Conservation (phyloP, 2,888 invertebrate genomes). For the Andrena hattorfiana region DNA sequence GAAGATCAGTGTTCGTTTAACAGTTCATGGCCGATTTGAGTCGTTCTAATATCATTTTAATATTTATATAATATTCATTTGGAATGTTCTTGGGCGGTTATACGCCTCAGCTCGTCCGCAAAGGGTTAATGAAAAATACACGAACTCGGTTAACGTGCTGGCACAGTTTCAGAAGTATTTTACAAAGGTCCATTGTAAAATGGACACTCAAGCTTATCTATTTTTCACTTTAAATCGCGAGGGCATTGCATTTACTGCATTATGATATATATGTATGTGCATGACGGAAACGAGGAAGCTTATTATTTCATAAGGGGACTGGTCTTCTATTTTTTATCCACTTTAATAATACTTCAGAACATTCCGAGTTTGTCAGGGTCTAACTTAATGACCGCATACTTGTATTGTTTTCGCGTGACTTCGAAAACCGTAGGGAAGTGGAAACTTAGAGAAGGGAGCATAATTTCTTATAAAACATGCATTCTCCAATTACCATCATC, state of each 20-base stretch:
- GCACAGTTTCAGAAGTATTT: neutral
- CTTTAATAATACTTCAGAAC: neutral
- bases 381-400: neutral
- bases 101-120: neutral
- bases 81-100: neutral
- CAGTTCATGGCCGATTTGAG: too few relatives aligned
- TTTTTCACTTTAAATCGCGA: neutral
- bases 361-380: neutral
- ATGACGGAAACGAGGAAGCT: neutral
- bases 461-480: neutral
- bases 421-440: neutral
- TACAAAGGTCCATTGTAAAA: neutral
- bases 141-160: neutral
- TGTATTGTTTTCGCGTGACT: neutral
- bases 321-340: neutral
- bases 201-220: neutral
- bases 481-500: neutral
- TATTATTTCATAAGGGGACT: neutral
- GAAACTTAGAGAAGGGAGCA: neutral
- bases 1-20: too few relatives aligned
- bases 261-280: neutral
- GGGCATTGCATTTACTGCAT: neutral
- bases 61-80: neutral
- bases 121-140: neutral
- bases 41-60: too few relatives aligned